Evolutionary conservation across 2,797 vertebrate genomes (phyloP), one percentile per base, ranked within the genome.

Genomic region (Knipowitschia caucasica): DNA sequence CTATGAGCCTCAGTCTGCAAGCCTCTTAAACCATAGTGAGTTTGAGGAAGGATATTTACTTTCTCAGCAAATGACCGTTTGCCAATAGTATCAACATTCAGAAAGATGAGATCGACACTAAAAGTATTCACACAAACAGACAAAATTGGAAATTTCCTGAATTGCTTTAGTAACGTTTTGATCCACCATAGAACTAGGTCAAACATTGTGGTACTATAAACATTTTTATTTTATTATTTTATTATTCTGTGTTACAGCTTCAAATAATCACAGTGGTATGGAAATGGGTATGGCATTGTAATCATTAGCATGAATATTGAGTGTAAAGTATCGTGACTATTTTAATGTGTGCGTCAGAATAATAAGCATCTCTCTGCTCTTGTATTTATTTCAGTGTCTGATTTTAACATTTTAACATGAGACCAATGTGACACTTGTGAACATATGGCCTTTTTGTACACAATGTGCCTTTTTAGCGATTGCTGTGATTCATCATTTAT

Each of bases 341-440:
- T 14, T 26, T 9, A 4, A 6, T 34, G 44, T 56, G 25, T 35
- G 17, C 31, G 7, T 47, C 20, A 30, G 14, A 47, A 47, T 18
- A n/a, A 8, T 40, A 17, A 4, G 4, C 30, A 17, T 31, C n/a
- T 53, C 11, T 18, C 7, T 38, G 14, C 36, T 4, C 2, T n/a
- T 72, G 46, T 79, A 67, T 82, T 73, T 78, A 75, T 78, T 74
- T 42, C 39, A 6, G 33, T 29, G n/a, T 18, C 5, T 4, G 42
- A 14, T 44, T 44, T 26, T 1, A 6, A 15, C 15, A 26, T 7
- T 25, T 5, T 2, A n/a, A 24, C 14, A 26, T 44, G 42, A 44
- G 24, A 15, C 15, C 17, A 44, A 44, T 15, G 24, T 7, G 8
- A n/a, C 2, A 0, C 2, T 3, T 44, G 14, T 44, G 5, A 15